Evolutionary conservation across 2,888 invertebrate species (phyloP).

Genomic region (Drosophila peninsularis): DNA sequence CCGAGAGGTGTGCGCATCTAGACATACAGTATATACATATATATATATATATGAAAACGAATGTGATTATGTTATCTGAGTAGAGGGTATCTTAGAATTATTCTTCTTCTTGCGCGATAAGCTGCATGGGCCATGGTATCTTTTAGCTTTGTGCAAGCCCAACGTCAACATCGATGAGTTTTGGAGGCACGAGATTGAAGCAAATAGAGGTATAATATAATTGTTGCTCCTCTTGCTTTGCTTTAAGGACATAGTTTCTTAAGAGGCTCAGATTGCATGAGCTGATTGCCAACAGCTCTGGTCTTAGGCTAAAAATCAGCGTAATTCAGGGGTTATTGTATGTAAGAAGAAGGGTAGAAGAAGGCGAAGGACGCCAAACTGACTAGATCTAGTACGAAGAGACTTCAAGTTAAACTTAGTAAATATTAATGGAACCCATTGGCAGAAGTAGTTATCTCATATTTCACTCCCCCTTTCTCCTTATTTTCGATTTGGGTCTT

Average conservation of each 20-base stretch:
- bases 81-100: neutral
- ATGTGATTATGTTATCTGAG: conserved; percentile 7
- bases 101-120: neutral
- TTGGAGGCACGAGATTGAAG: neutral
- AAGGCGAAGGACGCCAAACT: too few species aligned
- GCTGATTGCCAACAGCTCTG: neutral
- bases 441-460: neutral
- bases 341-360: too few species aligned
- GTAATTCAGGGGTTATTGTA: too few species aligned
- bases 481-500: too few species aligned
- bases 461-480: too few species aligned
- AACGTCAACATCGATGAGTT: neutral
- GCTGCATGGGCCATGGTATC: neutral
- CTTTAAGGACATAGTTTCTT: neutral
- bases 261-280: neutral
- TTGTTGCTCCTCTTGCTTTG: neutral
- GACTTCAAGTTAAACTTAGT: neutral
- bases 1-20: neutral
- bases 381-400: too few species aligned
- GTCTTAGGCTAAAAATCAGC: too few species aligned
- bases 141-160: neutral
- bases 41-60: neutral
- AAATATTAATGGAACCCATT: neutral
- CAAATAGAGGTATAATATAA: neutral
- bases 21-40: neutral